Evolutionary conservation across 37 sponge, comb jelly and placozoan species (phyloP).

Genomic region (Hexactinellida sp.): DNA sequence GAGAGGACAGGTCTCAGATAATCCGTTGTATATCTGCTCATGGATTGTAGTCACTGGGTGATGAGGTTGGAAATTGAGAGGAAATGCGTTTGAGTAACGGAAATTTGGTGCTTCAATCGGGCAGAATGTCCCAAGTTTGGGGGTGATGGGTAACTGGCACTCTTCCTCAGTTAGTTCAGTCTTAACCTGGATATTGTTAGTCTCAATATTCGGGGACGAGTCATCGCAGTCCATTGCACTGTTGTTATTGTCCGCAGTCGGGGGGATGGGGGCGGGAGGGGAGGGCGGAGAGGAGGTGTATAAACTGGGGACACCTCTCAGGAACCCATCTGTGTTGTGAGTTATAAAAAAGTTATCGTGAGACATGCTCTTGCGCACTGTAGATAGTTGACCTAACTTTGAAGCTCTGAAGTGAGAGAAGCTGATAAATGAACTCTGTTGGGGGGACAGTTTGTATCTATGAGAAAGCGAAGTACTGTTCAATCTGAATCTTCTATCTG

Average conservation of each 20-base stretch:
- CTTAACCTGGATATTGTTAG: not conserved
- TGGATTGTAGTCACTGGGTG: not conserved
- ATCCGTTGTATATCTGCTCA: not conserved
- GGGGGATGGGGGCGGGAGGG: slow-evolving; percentile 32
- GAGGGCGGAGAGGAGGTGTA: slow-evolving; percentile 40
- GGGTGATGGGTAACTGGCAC: not conserved
- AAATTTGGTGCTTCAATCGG: not conserved
- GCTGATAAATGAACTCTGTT: not conserved
- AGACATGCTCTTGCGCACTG: not conserved
- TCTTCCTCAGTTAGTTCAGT: not conserved
- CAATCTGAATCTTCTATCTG: not conserved
- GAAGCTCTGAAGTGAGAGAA: not conserved
- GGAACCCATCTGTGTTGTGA: not conserved
- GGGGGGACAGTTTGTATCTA: not conserved
- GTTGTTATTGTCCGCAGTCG: not conserved
- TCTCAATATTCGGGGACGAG: not conserved
- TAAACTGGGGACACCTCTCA: slow-evolving; percentile 19
- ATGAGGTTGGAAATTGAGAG: not conserved
- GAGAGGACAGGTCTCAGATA: not conserved
- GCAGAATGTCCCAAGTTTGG: slow-evolving; percentile 9
- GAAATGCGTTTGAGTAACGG: not conserved
- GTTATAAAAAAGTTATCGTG: not conserved
- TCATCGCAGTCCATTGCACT: not conserved
- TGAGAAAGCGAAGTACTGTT: not conserved
- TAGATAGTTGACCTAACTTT: not conserved